phyloP scores from a whole-genome alignment of 2,888 invertebrate genomes.

The Frankliniella intonsa region DNA sequence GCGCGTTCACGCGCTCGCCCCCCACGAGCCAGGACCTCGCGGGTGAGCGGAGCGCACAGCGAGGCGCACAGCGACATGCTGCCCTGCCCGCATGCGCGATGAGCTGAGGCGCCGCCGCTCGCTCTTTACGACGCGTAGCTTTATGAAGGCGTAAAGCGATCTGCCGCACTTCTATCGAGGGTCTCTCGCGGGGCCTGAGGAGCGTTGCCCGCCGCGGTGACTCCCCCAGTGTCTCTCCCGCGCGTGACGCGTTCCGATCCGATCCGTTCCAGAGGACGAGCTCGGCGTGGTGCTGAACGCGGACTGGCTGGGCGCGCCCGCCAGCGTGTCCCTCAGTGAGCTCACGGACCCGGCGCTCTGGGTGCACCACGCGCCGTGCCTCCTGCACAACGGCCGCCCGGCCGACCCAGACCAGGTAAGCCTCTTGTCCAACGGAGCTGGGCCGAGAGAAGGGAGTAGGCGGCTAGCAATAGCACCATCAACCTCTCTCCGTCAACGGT shows the following conservation, averaged over 20 bases:
- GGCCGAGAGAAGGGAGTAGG: too few species aligned
- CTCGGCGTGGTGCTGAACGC: not conserved
- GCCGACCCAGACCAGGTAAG: not conserved
- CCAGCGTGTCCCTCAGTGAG: not conserved
- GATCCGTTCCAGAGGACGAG: conserved; percentile 1
- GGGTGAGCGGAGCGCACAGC: not conserved
- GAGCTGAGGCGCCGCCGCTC: not conserved
- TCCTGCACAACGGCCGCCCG: not conserved
- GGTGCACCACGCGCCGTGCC: not conserved
- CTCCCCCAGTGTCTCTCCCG: too few species aligned
- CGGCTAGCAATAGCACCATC: too few species aligned
- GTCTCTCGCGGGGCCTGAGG: not conserved
- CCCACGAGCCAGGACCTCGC: not conserved
- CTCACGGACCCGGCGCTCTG: not conserved
- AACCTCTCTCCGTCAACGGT: too few species aligned
- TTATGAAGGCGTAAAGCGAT: not conserved
- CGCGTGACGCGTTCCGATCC: too few species aligned
- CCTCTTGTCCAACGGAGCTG: too few species aligned
- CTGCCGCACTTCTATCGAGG: not conserved
- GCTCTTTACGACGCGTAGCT: not conserved
- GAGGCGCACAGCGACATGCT: not conserved
- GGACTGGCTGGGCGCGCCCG: conserved; percentile 1
- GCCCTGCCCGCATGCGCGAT: not conserved
- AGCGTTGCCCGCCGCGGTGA: too few species aligned
- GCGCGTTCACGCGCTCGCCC: not conserved